Conservation (phyloP, 2,797 vertebrate genomes). For the Microctenopoma lineatum region DNA sequence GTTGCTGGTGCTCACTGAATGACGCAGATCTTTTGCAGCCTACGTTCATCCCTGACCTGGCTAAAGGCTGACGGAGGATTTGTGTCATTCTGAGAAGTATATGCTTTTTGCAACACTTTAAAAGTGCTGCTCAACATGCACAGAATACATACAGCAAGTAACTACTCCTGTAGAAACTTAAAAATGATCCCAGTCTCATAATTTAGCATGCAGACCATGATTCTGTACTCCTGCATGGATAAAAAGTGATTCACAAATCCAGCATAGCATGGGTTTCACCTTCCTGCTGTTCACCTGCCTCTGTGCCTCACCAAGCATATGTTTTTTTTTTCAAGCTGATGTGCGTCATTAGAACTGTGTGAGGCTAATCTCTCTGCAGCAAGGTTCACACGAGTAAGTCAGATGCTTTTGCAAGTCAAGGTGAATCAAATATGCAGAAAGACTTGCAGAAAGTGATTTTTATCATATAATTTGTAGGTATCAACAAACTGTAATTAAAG, state of each 20-base stretch:
- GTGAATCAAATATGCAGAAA: slow-evolving; percentile 2
- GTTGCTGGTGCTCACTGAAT: slow-evolving; percentile 34
- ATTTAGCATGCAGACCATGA: slow-evolving; percentile 21
- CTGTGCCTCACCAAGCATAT: slow-evolving; percentile 36
- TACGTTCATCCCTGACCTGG: slow-evolving; percentile 42
- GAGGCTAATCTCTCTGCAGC: slow-evolving; percentile 56
- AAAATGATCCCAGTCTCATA: not conserved
- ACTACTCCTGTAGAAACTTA: not conserved
- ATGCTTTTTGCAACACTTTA: not conserved
- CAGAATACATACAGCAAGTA: not conserved
- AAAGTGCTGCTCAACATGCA: not conserved
- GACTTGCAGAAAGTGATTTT: slow-evolving; percentile 7
- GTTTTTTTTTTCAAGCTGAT: slow-evolving; percentile 46
- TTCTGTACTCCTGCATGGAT: slow-evolving; percentile 4
- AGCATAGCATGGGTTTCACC: slow-evolving; percentile 31
- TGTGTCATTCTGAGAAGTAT: slow-evolving; percentile 27
- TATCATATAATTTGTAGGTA: not conserved
- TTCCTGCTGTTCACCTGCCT: slow-evolving; percentile 47
- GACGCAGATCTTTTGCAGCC: slow-evolving; percentile 50
- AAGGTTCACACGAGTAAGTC: slow-evolving; percentile 28
- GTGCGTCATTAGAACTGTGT: slow-evolving; percentile 69
- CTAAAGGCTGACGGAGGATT: slow-evolving; percentile 33
- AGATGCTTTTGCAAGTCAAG: slow-evolving; percentile 30
- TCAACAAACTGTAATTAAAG: not conserved
- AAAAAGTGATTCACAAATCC: slow-evolving; percentile 24